Conservation (phyloP, 2,888 invertebrate species). For the Coremacera marginata region DNA sequence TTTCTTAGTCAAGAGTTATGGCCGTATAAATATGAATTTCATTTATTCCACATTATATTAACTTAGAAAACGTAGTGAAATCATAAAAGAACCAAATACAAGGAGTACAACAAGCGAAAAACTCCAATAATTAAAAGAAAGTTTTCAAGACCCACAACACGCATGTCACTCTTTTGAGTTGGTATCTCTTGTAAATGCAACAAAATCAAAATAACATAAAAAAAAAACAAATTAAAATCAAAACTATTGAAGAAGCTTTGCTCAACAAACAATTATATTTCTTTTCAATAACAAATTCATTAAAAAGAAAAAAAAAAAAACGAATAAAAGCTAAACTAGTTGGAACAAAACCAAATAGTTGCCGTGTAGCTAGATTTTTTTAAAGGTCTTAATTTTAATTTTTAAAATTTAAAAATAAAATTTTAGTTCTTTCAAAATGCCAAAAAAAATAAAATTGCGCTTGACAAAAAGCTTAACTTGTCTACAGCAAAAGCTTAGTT, state of each 20-base stretch:
- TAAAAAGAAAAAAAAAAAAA: slow-evolving; percentile 23
- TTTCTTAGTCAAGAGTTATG: slow-evolving; percentile 36
- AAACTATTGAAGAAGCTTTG: slow-evolving; percentile 51
- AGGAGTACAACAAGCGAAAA: neutral
- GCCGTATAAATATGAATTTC: slow-evolving; percentile 34
- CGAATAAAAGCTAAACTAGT: slow-evolving; percentile 37
- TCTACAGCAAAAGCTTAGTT: slow-evolving; percentile 44
- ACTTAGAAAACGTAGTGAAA: slow-evolving; percentile 36
- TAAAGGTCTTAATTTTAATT: neutral
- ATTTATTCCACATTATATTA: slow-evolving; percentile 46
- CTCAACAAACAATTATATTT: slow-evolving; percentile 49
- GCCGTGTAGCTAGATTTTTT: neutral
- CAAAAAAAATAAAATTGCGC: slow-evolving; percentile 18
- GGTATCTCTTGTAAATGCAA: slow-evolving; percentile 14
- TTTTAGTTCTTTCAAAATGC: slow-evolving; percentile 23
- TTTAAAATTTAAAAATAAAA: neutral
- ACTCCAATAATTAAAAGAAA: neutral
- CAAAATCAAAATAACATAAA: slow-evolving; percentile 44
- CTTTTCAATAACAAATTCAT: neutral
- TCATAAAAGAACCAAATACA: slow-evolving; percentile 20
- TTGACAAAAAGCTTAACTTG: slow-evolving; percentile 25
- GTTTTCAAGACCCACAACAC: neutral
- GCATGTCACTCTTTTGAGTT: too few relatives aligned
- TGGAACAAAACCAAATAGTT: neutral
- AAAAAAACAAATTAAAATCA: slow-evolving; percentile 45